phyloP scores from a whole-genome alignment of 2,888 invertebrate genomes.

The Nephrotoma flavescens region DNA sequence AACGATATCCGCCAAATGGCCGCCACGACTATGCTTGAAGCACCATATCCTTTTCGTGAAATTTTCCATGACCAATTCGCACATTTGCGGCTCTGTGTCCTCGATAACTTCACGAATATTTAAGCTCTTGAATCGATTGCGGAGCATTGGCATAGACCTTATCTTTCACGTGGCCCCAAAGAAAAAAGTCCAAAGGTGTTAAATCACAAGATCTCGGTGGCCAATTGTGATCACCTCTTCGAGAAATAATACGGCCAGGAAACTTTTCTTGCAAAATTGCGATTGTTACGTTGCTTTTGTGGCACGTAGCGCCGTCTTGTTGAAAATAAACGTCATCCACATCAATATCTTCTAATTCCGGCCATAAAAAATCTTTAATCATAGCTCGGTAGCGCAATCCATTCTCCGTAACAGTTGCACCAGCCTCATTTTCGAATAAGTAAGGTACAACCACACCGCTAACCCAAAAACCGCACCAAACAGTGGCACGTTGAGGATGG shows the following conservation, averaged over 20 bases:
- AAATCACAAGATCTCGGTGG: neutral
- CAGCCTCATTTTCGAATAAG: constrained; percentile 2
- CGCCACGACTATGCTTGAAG: too few relatives aligned
- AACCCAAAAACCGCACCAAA: constrained; percentile 5
- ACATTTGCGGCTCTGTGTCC: too few relatives aligned
- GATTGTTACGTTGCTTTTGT: constrained; percentile 4
- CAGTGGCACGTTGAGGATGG: constrained; percentile 1
- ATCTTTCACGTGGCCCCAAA: neutral
- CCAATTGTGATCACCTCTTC: neutral
- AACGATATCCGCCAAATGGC: too few relatives aligned
- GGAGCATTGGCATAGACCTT: too few relatives aligned
- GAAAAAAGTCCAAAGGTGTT: neutral
- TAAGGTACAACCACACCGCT: neutral
- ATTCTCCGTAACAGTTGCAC: constrained; percentile 1
- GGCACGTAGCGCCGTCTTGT: constrained; percentile 6
- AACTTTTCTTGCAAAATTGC: neutral
- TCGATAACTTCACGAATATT: too few relatives aligned
- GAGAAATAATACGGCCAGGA: neutral
- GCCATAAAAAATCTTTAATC: constrained; percentile 6
- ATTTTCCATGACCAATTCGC: too few relatives aligned
- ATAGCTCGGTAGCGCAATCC: neutral
- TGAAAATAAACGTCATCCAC: constrained; percentile 4
- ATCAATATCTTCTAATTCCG: constrained; percentile 1
- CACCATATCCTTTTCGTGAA: too few relatives aligned
- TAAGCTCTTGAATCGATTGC: too few relatives aligned